Evolutionary conservation across 2,113 vertebrate species (phyloP).

Genomic region (Podarcis raffonei): DNA sequence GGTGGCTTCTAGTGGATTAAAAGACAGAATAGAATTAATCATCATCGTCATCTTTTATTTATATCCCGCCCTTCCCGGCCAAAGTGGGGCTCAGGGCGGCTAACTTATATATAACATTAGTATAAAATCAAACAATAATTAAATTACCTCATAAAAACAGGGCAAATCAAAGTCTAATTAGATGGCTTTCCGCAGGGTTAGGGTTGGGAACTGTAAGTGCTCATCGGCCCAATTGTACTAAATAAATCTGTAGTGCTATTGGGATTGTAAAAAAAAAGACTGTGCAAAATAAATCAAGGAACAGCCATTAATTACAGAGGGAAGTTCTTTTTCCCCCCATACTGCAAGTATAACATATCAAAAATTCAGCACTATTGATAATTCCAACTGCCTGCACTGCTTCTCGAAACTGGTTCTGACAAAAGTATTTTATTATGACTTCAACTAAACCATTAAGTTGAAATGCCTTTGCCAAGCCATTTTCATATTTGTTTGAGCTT

Average conservation of each 20-base stretch:
- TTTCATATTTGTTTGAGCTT: not conserved
- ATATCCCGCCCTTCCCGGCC: too few relatives aligned
- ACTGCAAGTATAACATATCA: not conserved
- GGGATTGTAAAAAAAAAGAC: not conserved
- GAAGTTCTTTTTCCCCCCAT: too few relatives aligned
- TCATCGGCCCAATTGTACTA: not conserved
- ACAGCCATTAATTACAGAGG: not conserved
- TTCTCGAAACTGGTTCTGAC: not conserved
- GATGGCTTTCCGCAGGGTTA: too few relatives aligned
- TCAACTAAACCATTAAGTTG: not conserved
- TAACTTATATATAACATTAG: too few relatives aligned
- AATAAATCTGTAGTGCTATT: not conserved
- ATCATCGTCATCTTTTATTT: too few relatives aligned
- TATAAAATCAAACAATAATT: too few relatives aligned
- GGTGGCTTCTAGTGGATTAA: not conserved
- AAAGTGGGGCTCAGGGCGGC: too few relatives aligned
- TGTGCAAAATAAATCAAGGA: not conserved
- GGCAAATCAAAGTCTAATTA: too few relatives aligned
- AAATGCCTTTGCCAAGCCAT: not conserved
- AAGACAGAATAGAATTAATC: too few relatives aligned
- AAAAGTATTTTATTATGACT: slow-evolving; percentile 11
- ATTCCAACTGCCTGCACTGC: not conserved
- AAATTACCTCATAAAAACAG: too few relatives aligned
- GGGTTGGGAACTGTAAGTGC: too few relatives aligned
- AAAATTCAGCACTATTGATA: not conserved